Conservation (phyloP, 2,113 vertebrate species). For the Mormyrus iriodes region DNA sequence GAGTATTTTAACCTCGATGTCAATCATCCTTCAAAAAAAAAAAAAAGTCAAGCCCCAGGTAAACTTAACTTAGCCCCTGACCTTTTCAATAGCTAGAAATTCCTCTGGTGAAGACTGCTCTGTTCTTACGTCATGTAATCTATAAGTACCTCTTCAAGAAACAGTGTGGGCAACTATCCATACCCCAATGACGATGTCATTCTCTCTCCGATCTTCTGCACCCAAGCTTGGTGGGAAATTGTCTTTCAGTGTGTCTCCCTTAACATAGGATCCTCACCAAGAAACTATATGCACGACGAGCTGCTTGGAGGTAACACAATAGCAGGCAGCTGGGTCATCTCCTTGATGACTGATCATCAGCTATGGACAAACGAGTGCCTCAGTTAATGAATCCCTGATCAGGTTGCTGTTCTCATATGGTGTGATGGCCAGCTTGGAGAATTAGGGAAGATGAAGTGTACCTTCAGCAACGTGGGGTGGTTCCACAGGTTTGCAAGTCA, state of each 20-base stretch:
- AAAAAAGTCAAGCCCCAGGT: too few species aligned
- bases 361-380: background rate
- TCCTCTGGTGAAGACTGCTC: background rate
- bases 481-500: background rate
- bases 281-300: background rate
- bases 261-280: background rate
- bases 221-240: background rate
- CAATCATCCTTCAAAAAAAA: too few species aligned
- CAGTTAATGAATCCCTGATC: background rate
- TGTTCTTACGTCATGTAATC: background rate
- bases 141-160: background rate
- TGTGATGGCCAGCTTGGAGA: background rate
- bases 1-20: too few species aligned
- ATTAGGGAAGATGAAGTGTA: background rate
- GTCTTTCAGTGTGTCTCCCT: background rate
- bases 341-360: background rate
- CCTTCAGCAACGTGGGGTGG: background rate
- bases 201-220: background rate
- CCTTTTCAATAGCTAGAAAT: too few species aligned
- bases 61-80: too few species aligned
- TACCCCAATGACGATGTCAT: background rate
- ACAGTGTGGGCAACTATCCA: background rate
- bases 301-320: background rate
- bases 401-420: background rate
- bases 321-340: background rate